Base-by-base conservation (phyloP, 2,797 vertebrate genomes). In the Tauraco hartlaubi region DNA sequence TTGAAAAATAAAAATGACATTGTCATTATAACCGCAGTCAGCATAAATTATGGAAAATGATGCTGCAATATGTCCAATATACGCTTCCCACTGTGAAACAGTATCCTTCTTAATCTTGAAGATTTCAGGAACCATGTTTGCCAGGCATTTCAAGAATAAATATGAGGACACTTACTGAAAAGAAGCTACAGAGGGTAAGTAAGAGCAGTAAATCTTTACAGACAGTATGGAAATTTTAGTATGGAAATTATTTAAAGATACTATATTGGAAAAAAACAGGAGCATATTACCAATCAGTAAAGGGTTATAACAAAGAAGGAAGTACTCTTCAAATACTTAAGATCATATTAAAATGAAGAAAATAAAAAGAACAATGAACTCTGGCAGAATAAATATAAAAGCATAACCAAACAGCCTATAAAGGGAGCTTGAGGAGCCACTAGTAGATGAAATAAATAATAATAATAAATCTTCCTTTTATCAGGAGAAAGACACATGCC, bases 11-110 rank as follows among this genome's bases (percentile, higher is more conserved):
- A 86, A 90, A 91, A 86, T 55, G 76, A 61, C 31, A 80, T 52
- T 87, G 46, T 81, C 41, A 86, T 92, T 96, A 88, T 74, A 94
- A 88, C n/a, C 41, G 11, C 78, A 84, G 87, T 59, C 81, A 89
- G 54, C 85, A 93, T 90, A 95, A 79, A 89, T 90, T 94, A 96
- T 58, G 76, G 67, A 92, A 92, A 92, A 90, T 74, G 88, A 67
- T 91, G 90, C 55, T 80, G 48, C 79, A 78, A 21, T 89, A 94
- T 61, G 43, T 85, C 59, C 16, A 10, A 23, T 92, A 84, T 66
- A 54, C 79, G 61, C 67, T 74, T 92, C 83, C 91, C 28, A 77
- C 64, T 82, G 73, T 79, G 83, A 96, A 88, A 86, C 12, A 76
- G 79, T 79, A 91, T 82, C 79, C 41, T 75, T 63, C 81, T 88